A percentile compares a stretch with the other conserved stretches of the same genome.
Conservation (phyloP, 2,113 vertebrate species). For the Hippoglossus stenolepis region DNA sequence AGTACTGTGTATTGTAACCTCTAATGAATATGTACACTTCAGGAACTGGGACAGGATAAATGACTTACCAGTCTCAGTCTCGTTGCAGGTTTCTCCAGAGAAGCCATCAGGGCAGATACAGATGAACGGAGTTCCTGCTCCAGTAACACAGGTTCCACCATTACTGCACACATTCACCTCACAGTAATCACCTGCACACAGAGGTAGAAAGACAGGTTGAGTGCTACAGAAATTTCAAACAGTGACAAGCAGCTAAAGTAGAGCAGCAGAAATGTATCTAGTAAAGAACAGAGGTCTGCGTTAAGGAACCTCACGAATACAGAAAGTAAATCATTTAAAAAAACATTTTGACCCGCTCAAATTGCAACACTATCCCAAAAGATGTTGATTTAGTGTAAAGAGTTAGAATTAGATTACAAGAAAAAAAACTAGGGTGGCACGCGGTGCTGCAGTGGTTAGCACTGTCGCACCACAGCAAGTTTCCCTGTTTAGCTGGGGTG, state of each 20-base stretch:
- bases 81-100: constrained; percentile 88
- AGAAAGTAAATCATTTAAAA: too few relatives aligned
- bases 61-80: constrained; percentile 87
- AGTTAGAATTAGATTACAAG: too few relatives aligned
- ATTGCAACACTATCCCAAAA: neutral
- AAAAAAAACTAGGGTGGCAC: too few relatives aligned
- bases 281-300: too few relatives aligned
- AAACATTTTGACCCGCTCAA: too few relatives aligned
- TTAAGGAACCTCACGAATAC: too few relatives aligned
- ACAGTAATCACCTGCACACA: constrained; percentile 87
- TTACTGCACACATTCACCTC: constrained; percentile 88
- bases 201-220: neutral
- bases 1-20: neutral
- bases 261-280: too few relatives aligned
- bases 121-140: constrained; percentile 82
- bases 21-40: too few relatives aligned
- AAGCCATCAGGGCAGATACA: constrained; percentile 93
- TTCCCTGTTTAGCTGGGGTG: too few relatives aligned
- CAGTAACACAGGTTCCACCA: constrained; percentile 89
- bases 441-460: too few relatives aligned
- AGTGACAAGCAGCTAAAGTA: neutral
- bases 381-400: neutral
- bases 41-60: too few relatives aligned
- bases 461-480: too few relatives aligned
- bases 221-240: neutral